Evolutionary conservation across 2,113 vertebrate genomes (phyloP).

Genomic region (Archilochus colubris): DNA sequence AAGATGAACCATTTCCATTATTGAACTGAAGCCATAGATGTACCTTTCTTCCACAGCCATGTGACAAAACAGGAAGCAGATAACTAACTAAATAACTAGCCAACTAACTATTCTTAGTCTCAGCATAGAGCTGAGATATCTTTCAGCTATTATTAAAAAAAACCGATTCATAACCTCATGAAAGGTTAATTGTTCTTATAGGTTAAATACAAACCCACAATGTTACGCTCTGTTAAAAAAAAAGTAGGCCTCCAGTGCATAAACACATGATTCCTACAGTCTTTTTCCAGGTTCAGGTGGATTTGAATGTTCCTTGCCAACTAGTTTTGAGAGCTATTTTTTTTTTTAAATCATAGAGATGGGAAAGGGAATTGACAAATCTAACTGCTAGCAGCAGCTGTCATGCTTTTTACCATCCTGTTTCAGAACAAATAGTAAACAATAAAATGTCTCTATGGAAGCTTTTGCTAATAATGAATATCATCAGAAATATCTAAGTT

Average conservation of each 20-base stretch:
- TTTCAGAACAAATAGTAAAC: not conserved
- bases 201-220: not conserved
- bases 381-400: not conserved
- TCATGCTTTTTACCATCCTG: not conserved
- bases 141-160: not conserved
- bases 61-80: not conserved
- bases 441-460: not conserved
- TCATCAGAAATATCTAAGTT: not conserved
- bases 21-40: not conserved
- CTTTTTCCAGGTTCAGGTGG: not conserved
- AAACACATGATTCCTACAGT: accelerated
- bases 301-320: not conserved
- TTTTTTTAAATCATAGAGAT: not conserved
- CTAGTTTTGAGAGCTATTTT: not conserved
- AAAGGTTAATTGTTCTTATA: not conserved
- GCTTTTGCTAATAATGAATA: not conserved
- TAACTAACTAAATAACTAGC: not conserved
- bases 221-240: not conserved
- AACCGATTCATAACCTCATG: not conserved
- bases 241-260: not conserved
- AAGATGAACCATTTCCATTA: not conserved
- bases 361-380: not conserved
- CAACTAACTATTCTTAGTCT: not conserved
- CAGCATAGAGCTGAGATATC: not conserved
- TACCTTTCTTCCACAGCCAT: not conserved